Evolutionary conservation across 2,113 vertebrate species (phyloP).

Genomic region (Rhynchopsitta pachyrhyncha): DNA sequence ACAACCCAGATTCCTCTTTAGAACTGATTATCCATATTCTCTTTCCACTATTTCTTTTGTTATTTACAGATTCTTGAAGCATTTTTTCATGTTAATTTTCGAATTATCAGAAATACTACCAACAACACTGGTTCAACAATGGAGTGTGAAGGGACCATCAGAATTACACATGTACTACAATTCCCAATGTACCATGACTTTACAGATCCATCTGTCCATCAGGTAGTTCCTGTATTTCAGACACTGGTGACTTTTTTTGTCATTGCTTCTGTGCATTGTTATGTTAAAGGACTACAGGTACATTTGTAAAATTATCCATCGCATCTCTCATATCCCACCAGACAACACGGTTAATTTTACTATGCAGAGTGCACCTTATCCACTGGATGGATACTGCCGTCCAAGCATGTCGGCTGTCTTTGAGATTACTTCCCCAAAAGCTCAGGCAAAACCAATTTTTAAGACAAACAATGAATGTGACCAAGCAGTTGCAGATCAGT

Average conservation of each 20-base stretch:
- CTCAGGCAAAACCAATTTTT: neutral
- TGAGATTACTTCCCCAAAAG: neutral
- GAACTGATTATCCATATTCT: neutral
- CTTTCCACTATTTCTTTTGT: neutral
- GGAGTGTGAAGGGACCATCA: neutral
- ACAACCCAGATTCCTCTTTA: neutral
- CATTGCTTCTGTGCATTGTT: neutral
- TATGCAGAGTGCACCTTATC: neutral
- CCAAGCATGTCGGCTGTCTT: neutral
- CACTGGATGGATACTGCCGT: neutral
- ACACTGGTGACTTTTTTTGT: neutral
- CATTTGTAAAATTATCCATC: neutral
- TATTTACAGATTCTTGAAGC: neutral
- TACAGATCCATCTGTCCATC: neutral
- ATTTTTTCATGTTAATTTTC: neutral
- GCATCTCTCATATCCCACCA: neutral
- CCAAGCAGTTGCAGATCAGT: neutral
- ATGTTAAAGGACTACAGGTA: neutral
- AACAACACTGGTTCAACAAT: neutral
- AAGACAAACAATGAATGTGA: neutral
- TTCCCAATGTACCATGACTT: neutral
- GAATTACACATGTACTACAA: neutral
- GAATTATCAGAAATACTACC: neutral
- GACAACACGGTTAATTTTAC: neutral
- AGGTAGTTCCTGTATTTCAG: neutral